Evolutionary conservation across 2,888 invertebrate species (phyloP), one percentile per base, ranked within the genome.

Genomic region (Euphydryas editha): DNA sequence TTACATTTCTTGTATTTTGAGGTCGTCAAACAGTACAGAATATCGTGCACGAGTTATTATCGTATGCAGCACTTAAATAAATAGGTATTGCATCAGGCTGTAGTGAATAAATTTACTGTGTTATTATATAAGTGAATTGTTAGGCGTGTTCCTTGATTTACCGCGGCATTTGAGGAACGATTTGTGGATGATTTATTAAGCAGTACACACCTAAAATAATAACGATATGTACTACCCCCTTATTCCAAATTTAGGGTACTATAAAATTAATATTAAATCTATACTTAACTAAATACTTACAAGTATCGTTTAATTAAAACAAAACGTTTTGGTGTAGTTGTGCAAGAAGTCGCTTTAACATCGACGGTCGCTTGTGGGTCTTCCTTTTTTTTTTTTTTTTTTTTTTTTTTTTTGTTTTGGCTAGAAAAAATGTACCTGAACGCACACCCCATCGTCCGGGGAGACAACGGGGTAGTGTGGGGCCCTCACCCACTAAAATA

Each of bases 1-100:
- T 49, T 49, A 20, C 49, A 13, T 49, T 21, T 49, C 20, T 20
- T 49, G 49, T 49, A 49, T 49, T 49, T 20, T 49, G 49, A 49
- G 49, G 49, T 49, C 49, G 49, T 20, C 49, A 49, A 49, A 49
- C 49, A 49, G 49, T 49, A 13, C 49, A 15, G 10, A 49, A 13
- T 20, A 20, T 21, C 49, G 49, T 49, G 49, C 5, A 13, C 13
- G 20, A 49, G 21, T 49, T 49, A 49, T 49, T 49, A 49, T 49
- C 21, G 18, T 20, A 18, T 49, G 49, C 49, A 49, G 13, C 20
- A 6, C 20, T 49, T 20, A 49, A 49, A 20, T 49, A 20, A 49
- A 20, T 20, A 21, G 13, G 15, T 49, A 20, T 49, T 49, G 49
- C 49, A 49, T 49, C 49, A 49, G n/a, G n/a, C n/a, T 18, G 49